Evolutionary conservation across 2,113 vertebrate genomes (phyloP), one percentile per base, ranked within the genome.

Genomic region (Panthera leo): DNA sequence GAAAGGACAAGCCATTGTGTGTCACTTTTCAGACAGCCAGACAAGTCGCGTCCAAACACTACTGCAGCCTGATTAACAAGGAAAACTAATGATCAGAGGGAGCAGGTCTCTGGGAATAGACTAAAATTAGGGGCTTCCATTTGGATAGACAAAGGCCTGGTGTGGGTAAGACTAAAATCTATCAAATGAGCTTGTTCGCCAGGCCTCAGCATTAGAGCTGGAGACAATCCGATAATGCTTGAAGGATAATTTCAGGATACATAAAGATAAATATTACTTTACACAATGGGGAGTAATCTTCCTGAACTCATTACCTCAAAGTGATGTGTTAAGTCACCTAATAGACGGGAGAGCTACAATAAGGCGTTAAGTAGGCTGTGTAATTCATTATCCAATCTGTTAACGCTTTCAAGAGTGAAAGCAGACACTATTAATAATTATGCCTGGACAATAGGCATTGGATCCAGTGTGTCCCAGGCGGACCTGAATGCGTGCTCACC

Each of bases 191-290:
- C 45, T 88, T 63, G 23, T 78, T 95, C 89, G 45, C 15, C 2
- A 14, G 25, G 48, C n/a, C 13, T 85, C 55, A 70, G 25, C 8
- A 0, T 88, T n/a, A 65, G 27, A 92, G 42, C 51, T 39, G 15
- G 16, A 73, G 55, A 63, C 7, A 12, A 84, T 53, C 61, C 71
- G 34, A 25, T 51, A 73, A n/a, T 61, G 10, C 63, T 70, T 79
- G 34, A 85, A 76, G 70, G 51, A 55, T 84, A 67, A 86, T 65
- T 95, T 86, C 48, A 93, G 36, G 8, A 83, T 42, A 82, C 19
- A 48, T 65, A 84, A 94, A 70, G 16, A 55, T 55, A 85, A 94
- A 73, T 70, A 55, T 61, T 97, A 73, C 71, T 97, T 94, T 75
- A 71, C 42, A 70, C n/a, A 34, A 27, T 11, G 16, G 34, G 45